Percentiles rank a stretch among this genome's conserved stretches.
Evolutionary conservation across 2,888 invertebrate species (phyloP).

Genomic region (Cantharis nigra): DNA sequence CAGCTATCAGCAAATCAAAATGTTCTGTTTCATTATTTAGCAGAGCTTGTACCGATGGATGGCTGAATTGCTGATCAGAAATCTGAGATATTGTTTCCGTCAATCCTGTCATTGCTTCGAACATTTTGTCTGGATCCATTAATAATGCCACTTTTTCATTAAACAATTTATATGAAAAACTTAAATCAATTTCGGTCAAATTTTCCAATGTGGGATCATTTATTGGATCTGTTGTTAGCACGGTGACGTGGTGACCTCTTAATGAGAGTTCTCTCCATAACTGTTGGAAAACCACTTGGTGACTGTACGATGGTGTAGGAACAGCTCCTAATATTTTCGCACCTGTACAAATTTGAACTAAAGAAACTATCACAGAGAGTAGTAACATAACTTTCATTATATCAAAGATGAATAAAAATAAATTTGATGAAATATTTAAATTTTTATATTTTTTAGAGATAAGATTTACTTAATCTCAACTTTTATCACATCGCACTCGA

Average conservation of each 20-base stretch:
- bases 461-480: neutral
- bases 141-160: neutral
- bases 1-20: conserved; percentile 50
- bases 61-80: conserved; percentile 19
- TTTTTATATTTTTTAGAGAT: neutral
- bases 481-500: neutral
- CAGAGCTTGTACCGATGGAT: conserved; percentile 43
- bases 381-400: neutral
- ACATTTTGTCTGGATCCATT: neutral
- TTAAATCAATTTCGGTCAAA: conserved; percentile 53
- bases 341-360: neutral
- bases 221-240: conserved; percentile 55
- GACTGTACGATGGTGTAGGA: conserved; percentile 56
- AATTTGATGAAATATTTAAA: neutral
- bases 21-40: conserved; percentile 40
- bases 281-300: conserved; percentile 56
- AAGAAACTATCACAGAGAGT: neutral
- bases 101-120: neutral
- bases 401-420: neutral
- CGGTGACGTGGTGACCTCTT: conserved; percentile 57
- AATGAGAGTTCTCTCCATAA: conserved; percentile 54
- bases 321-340: conserved; percentile 52
- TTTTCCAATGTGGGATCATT: conserved; percentile 49
- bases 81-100: neutral
- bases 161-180: conserved; percentile 42